Evolutionary conservation across 35 echinoderm and acorn worm species (phyloP), one percentile per base, ranked within the genome.

Genomic region (Stichopus chloronotus): DNA sequence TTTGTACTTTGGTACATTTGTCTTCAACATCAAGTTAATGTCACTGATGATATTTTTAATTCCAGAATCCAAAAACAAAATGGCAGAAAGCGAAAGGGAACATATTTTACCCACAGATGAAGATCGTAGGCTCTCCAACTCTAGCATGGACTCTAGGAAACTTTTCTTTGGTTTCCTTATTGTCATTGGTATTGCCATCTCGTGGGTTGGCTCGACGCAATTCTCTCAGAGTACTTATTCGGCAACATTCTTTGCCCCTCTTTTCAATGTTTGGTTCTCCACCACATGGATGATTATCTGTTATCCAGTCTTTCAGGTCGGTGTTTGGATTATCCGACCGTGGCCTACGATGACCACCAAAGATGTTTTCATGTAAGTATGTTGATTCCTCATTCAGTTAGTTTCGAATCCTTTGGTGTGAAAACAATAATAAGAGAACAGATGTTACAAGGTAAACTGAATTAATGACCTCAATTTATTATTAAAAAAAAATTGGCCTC

Each of bases 171-270:
- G 97, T 5, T 57, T 99, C 14, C 53, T 96, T 16, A 92, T 99
- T 24, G 97, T 96, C 7, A 59, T 99, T 7, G 93, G 97, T 10
- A 96, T 99, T 4, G 97, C 95, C 7, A 52, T 99, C 5, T 99
- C 97, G 0, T 99, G 97, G 97, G 97, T 99, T 53, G 94, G 93
- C 5, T 63, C 95, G 0, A 99, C 95, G 14, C 97, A 99, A 93
- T 95, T 99, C 63, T 83, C 94, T 2, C 94, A 96, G 63, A 96
- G 93, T 55, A 99, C 95, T 17, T 99, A 96, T 84, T 96, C 94
- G 0, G 78, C 87, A 1, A 99, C 86, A 6, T 99, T 99, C 92
- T 94, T 95, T 85, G 97, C 95, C 5, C 95, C 97, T 8, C 95
- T 94, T 76, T 99, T 99, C 78, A 92, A 90, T 4, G 94, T 99